Conservation (phyloP, 2,113 vertebrate genomes). For the Heterotis niloticus region DNA sequence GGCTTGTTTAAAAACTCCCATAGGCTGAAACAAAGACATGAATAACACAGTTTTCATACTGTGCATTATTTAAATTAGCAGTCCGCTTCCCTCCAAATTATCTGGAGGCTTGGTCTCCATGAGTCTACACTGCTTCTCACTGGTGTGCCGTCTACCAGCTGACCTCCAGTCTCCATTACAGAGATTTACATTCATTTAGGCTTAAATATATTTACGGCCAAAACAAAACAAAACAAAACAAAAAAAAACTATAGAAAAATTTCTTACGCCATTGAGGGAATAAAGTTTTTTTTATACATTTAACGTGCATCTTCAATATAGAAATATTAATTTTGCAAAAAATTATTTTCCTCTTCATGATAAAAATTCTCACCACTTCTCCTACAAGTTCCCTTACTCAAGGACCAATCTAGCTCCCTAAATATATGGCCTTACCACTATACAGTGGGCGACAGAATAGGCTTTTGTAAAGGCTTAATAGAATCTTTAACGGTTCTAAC, state of each 20-base stretch:
- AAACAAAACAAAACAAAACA: too few relatives aligned
- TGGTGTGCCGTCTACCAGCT: conserved; percentile 24
- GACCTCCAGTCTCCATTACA: conserved; percentile 26
- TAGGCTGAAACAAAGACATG: conserved; percentile 49
- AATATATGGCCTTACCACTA: conserved; percentile 70
- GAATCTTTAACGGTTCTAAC: conserved; percentile 95
- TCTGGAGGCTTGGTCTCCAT: conserved; percentile 24
- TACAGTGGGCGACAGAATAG: conserved; percentile 75
- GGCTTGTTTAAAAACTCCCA: conserved; percentile 44
- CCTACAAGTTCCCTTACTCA: conserved; percentile 62
- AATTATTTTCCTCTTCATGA: neutral
- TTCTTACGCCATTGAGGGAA: too few relatives aligned
- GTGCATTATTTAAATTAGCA: conserved; percentile 40
- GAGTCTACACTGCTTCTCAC: conserved; percentile 30
- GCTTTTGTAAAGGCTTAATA: conserved; percentile 96
- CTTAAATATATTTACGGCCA: neutral
- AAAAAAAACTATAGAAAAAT: too few relatives aligned
- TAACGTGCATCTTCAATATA: too few relatives aligned
- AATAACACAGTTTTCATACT: conserved; percentile 41
- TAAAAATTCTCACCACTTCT: conserved; percentile 59
- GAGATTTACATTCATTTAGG: neutral
- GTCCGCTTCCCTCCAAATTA: conserved; percentile 20
- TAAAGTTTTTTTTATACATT: too few relatives aligned
- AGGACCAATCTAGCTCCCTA: conserved; percentile 64
- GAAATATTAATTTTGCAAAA: too few relatives aligned